Base-by-base conservation (phyloP, 2,113 vertebrate species). In the Piaya cayana region DNA sequence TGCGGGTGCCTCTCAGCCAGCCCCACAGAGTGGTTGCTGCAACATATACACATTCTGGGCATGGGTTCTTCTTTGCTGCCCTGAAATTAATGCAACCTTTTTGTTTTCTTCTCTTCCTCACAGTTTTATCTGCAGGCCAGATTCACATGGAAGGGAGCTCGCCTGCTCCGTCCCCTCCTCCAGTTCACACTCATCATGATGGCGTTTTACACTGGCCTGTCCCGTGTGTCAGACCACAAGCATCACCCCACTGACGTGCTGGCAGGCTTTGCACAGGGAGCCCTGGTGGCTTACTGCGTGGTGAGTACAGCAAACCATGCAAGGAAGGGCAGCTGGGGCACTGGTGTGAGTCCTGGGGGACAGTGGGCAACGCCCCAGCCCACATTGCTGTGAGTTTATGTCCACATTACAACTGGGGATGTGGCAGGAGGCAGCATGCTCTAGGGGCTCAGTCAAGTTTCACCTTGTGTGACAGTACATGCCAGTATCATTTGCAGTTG, bases 181-280 rank as follows among this genome's bases (percentile, higher is more conserved):
- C 99, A 99, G 97, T 99, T 99, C 98, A 99, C 99, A n/a, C 98
- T 99, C 84, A 95, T 99, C 95, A 99, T 99, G 99, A 99, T 99
- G 99, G 99, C 99, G 1, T 99, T 99, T 95, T 99, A 99, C 98
- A 99, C 99, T 0, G 99, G 99, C 81, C 92, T 99, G 96, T 99
- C 99, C 65, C 99, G 99, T 0, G 98, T 99, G 6, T 99, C 99
- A 0, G 99, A 99, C 96, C 98, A 99, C 97, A 99, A 99, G 97
- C 99, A 99, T 95, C 99, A 99, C 95, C 99, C 99, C 68, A 97
- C 98, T 0, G 99, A 99, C 2, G 99, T 99, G 59, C 98, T 99
- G 98, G 99, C 98, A 0, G 99, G 99, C 39, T 99, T 99, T 81
- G 94, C 97, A 32, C 99, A 99, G 97, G 99, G 99, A 60, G 98